phyloP scores from a whole-genome alignment of 2,797 vertebrate genomes.

The Danio jaintianensis region DNA sequence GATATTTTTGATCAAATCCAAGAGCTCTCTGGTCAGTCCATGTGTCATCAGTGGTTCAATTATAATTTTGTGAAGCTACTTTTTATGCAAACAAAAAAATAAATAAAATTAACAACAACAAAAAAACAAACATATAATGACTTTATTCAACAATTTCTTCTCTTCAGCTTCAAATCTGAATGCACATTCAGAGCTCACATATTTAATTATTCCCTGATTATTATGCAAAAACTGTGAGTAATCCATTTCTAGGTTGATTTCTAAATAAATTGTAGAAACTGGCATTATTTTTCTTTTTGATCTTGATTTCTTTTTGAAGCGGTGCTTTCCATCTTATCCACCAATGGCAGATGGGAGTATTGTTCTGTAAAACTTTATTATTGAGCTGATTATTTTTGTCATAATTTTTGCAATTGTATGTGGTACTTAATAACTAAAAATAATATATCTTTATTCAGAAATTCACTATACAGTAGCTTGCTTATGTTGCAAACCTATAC shows the following conservation, averaged over 20 bases:
- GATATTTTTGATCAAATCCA: too few species aligned
- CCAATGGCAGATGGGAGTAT: neutral
- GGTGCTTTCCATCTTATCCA: neutral
- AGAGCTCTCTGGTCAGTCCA: too few species aligned
- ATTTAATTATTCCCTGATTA: neutral
- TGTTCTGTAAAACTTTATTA: too few species aligned
- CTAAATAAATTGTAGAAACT: neutral
- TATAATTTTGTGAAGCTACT: too few species aligned
- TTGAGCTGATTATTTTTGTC: too few species aligned
- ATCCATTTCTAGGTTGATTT: neutral
- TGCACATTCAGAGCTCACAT: too few species aligned
- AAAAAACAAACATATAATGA: too few species aligned
- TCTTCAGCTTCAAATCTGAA: too few species aligned
- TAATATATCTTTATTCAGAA: slow-evolving; percentile 1
- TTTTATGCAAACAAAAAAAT: too few species aligned
- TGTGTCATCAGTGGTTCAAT: too few species aligned
- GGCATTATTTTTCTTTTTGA: neutral
- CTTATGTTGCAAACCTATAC: neutral
- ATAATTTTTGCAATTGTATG: neutral
- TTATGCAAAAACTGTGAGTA: neutral
- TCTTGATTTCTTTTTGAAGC: neutral
- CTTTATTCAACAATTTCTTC: too few species aligned
- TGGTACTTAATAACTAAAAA: neutral
- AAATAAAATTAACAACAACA: too few species aligned
- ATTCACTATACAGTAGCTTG: neutral